Evolutionary conservation across 2,113 vertebrate species (phyloP).

Genomic region (Lasiurus borealis): DNA sequence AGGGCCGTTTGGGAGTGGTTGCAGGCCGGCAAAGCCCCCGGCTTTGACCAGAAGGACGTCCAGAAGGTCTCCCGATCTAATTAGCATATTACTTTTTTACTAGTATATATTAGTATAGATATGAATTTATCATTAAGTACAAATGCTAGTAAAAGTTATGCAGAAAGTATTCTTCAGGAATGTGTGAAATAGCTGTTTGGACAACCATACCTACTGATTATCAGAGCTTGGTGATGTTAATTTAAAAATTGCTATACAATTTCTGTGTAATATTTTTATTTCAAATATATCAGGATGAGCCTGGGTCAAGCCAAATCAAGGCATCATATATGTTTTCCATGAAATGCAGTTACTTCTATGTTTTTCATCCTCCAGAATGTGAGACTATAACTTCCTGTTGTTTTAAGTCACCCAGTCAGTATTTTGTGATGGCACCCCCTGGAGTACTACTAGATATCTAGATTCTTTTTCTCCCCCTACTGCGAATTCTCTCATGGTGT

Average conservation of each 20-base stretch:
- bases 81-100: too few species aligned
- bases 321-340: not conserved
- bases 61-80: too few species aligned
- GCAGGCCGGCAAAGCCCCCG: too few species aligned
- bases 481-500: not conserved
- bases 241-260: not conserved
- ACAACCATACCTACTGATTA: not conserved
- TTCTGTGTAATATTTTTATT: slow-evolving; percentile 25
- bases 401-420: not conserved
- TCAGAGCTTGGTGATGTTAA: not conserved
- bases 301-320: not conserved
- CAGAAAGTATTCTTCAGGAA: not conserved
- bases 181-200: not conserved
- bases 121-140: not conserved
- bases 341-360: not conserved
- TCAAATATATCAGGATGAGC: not conserved
- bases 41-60: too few species aligned
- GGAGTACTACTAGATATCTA: not conserved
- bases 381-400: not conserved
- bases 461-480: not conserved
- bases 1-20: too few species aligned
- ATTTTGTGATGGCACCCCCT: not conserved
- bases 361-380: not conserved
- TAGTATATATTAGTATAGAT: too few species aligned
- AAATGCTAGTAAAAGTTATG: not conserved